Evolutionary conservation across 2,888 invertebrate species (phyloP), one percentile per base, ranked within the genome.

Genomic region (Polia nebulosa): DNA sequence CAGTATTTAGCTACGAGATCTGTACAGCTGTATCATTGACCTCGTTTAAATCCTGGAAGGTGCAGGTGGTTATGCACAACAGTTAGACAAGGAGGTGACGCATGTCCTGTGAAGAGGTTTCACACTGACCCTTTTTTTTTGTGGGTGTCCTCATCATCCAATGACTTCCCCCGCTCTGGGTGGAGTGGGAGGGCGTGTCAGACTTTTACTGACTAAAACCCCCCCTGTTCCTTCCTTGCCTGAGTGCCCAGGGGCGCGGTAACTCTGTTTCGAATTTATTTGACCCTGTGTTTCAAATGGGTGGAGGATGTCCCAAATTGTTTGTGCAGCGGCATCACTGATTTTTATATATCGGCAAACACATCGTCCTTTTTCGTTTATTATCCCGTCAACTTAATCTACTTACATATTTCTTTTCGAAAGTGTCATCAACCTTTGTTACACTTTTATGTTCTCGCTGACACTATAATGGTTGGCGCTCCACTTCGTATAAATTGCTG

Each of bases 401-500:
- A 39, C 20, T 44, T 39, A 47, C n/a, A 34, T 34, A 53, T 53
- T 53, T 65, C 13, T 59, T 59, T 20, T 39, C n/a, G 22, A 52
- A 58, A 59, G 56, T 49, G 57, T 60, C 65, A 60, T 60, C 17
- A 57, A 60, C 57, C 29, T 67, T 62, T 51, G 60, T 61, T 32
- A 58, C 67, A 36, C 41, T 63, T 76, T 62, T 55, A 60, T 51
- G 56, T 57, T 57, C 32, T 34, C 44, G 4, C 25, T 39, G 20
- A 32, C 49, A 32, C 15, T 36, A 17, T 45, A 57, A 44, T 29
- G 34, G 49, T 22, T 27, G 49, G 49, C 39, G 62, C 62, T n/a
- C 61, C 55, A 68, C 45, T 76, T 76, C 15, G 17, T 55, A 45
- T 49, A 55, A 52, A 69, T 74, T 61, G 55, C 17, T 66, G 27